A percentile compares a stretch with the other conserved stretches of the same genome.
These are phyloP conservation scores for Zootermopsis nevadensis DNA, from an alignment of 2,888 invertebrate genomes.

Conservation along the genomic window DNA sequence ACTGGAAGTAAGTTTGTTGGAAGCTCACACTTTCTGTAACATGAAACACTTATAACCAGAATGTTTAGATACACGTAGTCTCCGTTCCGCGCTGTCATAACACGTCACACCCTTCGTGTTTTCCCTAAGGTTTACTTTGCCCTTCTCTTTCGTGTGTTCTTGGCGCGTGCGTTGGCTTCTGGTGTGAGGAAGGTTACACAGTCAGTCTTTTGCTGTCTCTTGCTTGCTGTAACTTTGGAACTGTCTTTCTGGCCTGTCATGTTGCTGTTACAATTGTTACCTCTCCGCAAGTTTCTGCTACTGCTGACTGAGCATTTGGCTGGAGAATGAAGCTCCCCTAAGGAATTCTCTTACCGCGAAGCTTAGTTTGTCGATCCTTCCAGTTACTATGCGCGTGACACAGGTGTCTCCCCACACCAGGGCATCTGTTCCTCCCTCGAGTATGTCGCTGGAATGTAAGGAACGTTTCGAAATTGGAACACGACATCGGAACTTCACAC, in stretches of 20 bases:
- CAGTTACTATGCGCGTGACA: slow-evolving; percentile 16
- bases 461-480: background rate
- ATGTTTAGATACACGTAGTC: background rate
- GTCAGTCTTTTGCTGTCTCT: slow-evolving; percentile 1
- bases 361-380: background rate
- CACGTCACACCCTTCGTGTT: no score
- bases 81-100: background rate
- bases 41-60: no score
- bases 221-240: background rate
- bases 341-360: slow-evolving; percentile 38
- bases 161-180: background rate
- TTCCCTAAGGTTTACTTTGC: no score
- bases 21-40: no score
- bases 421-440: background rate
- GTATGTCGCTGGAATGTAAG: background rate
- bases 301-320: no score
- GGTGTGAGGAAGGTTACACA: background rate
- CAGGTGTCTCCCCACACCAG: background rate
- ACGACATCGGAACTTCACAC: no score
- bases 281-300: background rate
- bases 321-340: slow-evolving; percentile 38
- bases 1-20: no score
- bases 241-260: slow-evolving; percentile 12
- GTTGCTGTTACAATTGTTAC: slow-evolving; percentile 15
- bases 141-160: no score